A percentile compares a stretch with the other conserved stretches of the same genome.
These are phyloP conservation scores for Sitophilus oryzae DNA, from an alignment of 1,140 invertebrate genomes.

Conservation along the genomic window DNA sequence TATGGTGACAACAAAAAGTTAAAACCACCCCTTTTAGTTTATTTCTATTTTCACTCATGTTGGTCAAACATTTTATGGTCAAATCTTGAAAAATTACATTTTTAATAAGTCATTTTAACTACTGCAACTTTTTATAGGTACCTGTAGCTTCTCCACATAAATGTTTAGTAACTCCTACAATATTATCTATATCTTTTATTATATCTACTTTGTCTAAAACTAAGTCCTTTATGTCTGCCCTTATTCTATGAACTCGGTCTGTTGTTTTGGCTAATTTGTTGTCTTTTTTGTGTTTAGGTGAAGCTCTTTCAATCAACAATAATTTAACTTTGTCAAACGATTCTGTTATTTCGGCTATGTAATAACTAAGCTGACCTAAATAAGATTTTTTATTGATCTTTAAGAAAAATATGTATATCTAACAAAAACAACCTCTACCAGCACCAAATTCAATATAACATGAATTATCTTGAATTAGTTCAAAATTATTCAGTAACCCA, in stretches of 20 bases:
- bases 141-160: constrained; percentile 79
- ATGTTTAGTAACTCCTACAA: constrained; percentile 78
- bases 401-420: neutral
- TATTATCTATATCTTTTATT: constrained; percentile 44
- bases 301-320: constrained; percentile 69
- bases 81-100: constrained; percentile 53
- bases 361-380: constrained; percentile 66
- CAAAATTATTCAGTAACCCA: constrained; percentile 52
- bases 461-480: constrained; percentile 52
- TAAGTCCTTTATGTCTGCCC: constrained; percentile 70
- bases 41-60: constrained; percentile 36
- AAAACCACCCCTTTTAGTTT: constrained; percentile 59
- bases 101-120: constrained; percentile 1
- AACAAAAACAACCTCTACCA: constrained; percentile 63
- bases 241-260: constrained; percentile 53
- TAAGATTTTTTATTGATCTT: constrained; percentile 20
- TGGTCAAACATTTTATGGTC: constrained; percentile 60
- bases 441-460: constrained; percentile 82
- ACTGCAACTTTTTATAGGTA: constrained; percentile 37
- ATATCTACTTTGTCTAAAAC: constrained; percentile 54
- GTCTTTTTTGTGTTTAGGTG: constrained; percentile 74
- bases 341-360: constrained; percentile 57
- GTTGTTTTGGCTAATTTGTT: constrained; percentile 55
- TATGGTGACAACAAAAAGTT: constrained; percentile 85
- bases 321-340: constrained; percentile 50